A percentile compares a stretch with the other conserved stretches of the same genome.
Conservation (phyloP, 2,888 invertebrate species). For the Acholoe squamosa region DNA sequence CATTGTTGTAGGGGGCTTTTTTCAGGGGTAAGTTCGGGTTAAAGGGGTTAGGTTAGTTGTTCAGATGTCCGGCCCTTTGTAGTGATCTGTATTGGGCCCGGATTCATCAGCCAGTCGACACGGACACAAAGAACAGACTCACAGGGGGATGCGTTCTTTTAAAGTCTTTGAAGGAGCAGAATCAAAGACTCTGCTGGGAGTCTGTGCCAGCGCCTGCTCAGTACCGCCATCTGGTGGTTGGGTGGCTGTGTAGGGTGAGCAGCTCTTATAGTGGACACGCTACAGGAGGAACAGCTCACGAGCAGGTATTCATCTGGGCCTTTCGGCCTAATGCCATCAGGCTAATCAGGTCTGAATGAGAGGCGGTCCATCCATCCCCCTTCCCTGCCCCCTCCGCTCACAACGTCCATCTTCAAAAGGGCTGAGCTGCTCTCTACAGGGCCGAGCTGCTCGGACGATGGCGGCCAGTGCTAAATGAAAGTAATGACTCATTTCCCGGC, state of each 20-base stretch:
- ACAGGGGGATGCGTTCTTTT: slow-evolving; percentile 7
- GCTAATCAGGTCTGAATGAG: slow-evolving; percentile 54
- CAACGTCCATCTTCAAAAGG: slow-evolving; percentile 54
- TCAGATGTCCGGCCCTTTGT: slow-evolving; percentile 14
- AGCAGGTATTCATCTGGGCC: slow-evolving; percentile 47
- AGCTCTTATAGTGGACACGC: slow-evolving; percentile 14
- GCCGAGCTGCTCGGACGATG: background rate
- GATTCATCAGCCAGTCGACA: slow-evolving; percentile 1
- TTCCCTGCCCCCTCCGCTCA: background rate
- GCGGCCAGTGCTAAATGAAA: slow-evolving; percentile 17
- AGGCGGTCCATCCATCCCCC: background rate
- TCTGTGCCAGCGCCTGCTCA: background rate
- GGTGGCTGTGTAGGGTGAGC: slow-evolving; percentile 18
- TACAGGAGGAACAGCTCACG: background rate
- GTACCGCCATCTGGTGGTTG: slow-evolving; percentile 16
- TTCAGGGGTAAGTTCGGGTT: background rate
- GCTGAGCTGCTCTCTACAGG: background rate
- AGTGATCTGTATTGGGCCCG: background rate
- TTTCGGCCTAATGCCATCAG: slow-evolving; percentile 49
- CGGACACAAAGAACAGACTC: background rate
- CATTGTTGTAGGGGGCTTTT: too few species aligned
- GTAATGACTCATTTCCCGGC: slow-evolving; percentile 48
- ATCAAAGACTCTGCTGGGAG: background rate
- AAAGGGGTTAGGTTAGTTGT: background rate
- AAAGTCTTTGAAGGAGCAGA: slow-evolving; percentile 14